Evolutionary conservation across 2,113 vertebrate genomes (phyloP).

Genomic region (Crotalus tigris): DNA sequence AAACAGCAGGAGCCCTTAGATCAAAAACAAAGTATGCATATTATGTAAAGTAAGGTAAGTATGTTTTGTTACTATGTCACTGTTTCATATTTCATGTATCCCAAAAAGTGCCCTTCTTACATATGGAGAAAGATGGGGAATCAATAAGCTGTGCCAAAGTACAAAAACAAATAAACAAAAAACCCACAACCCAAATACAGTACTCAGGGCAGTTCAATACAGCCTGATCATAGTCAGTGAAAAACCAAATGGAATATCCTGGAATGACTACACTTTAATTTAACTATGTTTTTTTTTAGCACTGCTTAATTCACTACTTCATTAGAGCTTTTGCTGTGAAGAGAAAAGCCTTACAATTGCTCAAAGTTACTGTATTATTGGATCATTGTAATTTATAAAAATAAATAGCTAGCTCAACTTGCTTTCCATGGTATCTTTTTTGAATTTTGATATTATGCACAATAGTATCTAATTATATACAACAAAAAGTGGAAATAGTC

Average conservation of each 20-base stretch:
- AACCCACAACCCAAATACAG: not conserved
- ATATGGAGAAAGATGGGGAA: not conserved
- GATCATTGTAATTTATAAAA: slow-evolving; percentile 43
- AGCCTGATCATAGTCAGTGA: not conserved
- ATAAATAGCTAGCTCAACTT: not conserved
- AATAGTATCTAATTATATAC: slow-evolving; percentile 51
- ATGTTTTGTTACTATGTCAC: not conserved
- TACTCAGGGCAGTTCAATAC: not conserved
- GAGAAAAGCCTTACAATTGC: slow-evolving; percentile 28
- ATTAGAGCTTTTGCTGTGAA: slow-evolving; percentile 39
- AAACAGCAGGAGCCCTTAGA: not conserved
- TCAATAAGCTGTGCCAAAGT: not conserved
- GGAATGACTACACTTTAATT: not conserved
- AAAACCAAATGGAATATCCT: not conserved
- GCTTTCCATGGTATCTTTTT: slow-evolving; percentile 15
- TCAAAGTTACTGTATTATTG: slow-evolving; percentile 35
- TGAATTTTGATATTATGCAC: slow-evolving; percentile 36
- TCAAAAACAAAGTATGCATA: not conserved
- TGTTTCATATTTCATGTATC: not conserved
- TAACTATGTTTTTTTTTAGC: slow-evolving; percentile 9
- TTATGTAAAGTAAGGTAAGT: not conserved
- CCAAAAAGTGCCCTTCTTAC: not conserved
- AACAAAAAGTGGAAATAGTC: slow-evolving; percentile 50
- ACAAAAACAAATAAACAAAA: not conserved
- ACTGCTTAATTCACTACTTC: slow-evolving; percentile 17